phyloP scores from a whole-genome alignment of 2,888 invertebrate genomes.

The Meganola albula region DNA sequence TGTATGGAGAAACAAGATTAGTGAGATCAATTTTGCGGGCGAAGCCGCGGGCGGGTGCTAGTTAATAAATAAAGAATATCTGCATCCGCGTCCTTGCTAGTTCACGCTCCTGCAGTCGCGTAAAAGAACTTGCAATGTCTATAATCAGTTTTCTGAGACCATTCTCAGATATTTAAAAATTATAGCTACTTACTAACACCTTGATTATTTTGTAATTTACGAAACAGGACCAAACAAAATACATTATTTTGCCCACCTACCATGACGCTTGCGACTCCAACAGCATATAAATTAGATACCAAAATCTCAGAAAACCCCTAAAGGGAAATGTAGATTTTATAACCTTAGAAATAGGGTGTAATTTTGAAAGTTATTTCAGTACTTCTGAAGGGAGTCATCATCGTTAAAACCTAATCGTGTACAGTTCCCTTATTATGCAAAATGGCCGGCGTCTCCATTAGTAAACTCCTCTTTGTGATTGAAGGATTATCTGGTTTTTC shows the following conservation, averaged over 20 bases:
- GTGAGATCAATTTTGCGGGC: no score
- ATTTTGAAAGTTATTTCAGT: slow-evolving; percentile 19
- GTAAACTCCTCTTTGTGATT: slow-evolving; percentile 37
- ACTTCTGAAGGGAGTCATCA: slow-evolving; percentile 53
- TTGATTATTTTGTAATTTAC: slow-evolving; percentile 50
- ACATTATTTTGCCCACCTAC: slow-evolving; percentile 59
- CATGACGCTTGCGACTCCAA: slow-evolving; percentile 52
- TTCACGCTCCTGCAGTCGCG: no score
- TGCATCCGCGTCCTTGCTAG: no score
- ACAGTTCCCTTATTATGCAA: slow-evolving; percentile 67
- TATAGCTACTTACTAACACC: no score
- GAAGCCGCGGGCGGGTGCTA: no score
- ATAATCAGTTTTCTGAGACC: no score
- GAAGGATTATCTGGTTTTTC: no score
- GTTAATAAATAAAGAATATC: no score
- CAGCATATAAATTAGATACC: slow-evolving; percentile 60
- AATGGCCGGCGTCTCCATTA: slow-evolving; percentile 51
- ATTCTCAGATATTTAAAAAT: no score
- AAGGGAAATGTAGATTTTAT: slow-evolving; percentile 23
- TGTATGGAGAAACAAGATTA: no score
- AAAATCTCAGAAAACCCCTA: slow-evolving; percentile 25
- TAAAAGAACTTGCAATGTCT: no score
- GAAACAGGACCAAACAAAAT: slow-evolving; percentile 39
- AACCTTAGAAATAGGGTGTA: slow-evolving; percentile 13
- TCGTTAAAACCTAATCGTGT: slow-evolving; percentile 70